Base-by-base conservation (phyloP, 2,113 vertebrate species). In the Grammomys dolichurus region DNA sequence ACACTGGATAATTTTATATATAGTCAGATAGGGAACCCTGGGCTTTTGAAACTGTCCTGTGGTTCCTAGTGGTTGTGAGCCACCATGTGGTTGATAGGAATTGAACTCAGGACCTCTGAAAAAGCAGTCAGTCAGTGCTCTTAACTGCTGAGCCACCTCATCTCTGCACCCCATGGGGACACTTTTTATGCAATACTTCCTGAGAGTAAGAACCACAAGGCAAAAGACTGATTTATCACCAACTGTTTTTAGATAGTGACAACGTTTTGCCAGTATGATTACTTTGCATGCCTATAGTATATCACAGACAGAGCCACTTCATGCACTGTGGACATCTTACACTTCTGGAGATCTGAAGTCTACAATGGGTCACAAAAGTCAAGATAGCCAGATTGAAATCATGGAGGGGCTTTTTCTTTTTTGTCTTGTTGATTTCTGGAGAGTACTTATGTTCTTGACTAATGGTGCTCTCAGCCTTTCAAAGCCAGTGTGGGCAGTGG, bases 331-430 rank as follows among this genome's bases (percentile, higher is more conserved):
- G 65, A 17, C 14, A 56, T 56, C 19, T 65, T 26, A 69, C 0
- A 3, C 36, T 31, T 92, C 28, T 92, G 76, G 36, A 93, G 36
- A 81, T 48, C 75, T 48, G 60, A 89, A 77, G n/a, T 73, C 72
- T 10, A 2, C 43, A 4, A 1, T 4, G 46, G 69, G 13, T 51
- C 72, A 67, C 31, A 70, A 48, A 76, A 82, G 46, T 77, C 58
- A 43, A 63, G 65, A 48, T 17, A 26, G 40, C 36, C 31, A 60
- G 65, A 33, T 40, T n/a, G 7, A 77, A 36, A 24, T 60, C 20
- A 8, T 31, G 26, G 46, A 51, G 33, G 8, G 19, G 14, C 56
- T 43, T 78, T 14, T 43, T 31, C 6, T 87, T 33, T 46, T 67
- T 63, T 77, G 70, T 13, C 33, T 69, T 58, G 36, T n/a, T 82